Evolutionary conservation across 2,888 invertebrate genomes (phyloP).

Genomic region (Cantharis nigra): DNA sequence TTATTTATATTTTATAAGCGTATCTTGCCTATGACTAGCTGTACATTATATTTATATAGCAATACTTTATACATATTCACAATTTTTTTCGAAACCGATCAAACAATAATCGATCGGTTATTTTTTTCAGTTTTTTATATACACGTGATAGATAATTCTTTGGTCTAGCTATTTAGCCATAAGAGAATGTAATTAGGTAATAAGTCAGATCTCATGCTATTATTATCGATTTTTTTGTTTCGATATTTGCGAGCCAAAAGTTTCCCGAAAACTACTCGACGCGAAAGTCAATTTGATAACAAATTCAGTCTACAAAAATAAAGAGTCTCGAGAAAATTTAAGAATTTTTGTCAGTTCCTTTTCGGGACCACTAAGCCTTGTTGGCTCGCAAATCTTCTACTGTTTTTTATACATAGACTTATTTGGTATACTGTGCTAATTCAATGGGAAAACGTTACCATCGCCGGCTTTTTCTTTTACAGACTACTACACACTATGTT

Average conservation of each 20-base stretch:
- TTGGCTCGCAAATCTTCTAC: conserved; percentile 30
- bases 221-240: conserved; percentile 27
- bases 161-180: conserved; percentile 52
- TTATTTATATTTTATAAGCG: conserved; percentile 57
- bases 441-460: conserved; percentile 34
- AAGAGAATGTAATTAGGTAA: conserved; percentile 30
- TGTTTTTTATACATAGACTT: conserved; percentile 39
- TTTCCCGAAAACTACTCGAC: conserved; percentile 35
- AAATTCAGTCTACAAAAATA: conserved; percentile 45
- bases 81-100: conserved; percentile 46
- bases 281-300: conserved; percentile 40
- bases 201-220: conserved; percentile 32
- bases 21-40: conserved; percentile 59
- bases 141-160: conserved; percentile 56
- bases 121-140: conserved; percentile 49
- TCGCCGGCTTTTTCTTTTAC: conserved; percentile 33
- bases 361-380: conserved; percentile 43
- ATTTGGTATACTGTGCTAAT: conserved; percentile 46
- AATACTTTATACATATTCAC: conserved; percentile 56
- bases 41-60: conserved; percentile 54
- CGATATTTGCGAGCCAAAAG: conserved; percentile 37
- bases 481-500: conserved; percentile 23
- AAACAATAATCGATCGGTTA: conserved; percentile 25
- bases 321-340: conserved; percentile 41
- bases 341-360: conserved; percentile 44